A percentile compares a stretch with the other conserved stretches of the same genome.
Conservation (phyloP, 2,113 vertebrate genomes). For the Hassar affinis region DNA sequence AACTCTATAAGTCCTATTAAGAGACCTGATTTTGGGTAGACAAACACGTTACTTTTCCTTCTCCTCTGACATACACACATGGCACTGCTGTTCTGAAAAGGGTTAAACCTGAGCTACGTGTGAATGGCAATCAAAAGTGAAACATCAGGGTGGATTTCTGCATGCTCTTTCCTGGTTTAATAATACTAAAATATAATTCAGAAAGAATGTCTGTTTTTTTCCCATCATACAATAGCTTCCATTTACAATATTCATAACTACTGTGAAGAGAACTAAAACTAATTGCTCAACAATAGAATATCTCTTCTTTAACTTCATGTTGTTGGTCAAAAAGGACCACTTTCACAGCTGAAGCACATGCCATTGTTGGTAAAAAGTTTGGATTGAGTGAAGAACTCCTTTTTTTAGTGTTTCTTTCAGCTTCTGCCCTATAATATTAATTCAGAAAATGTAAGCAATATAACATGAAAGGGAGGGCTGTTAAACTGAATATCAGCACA, state of each 20-base stretch:
- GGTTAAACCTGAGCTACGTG: not conserved
- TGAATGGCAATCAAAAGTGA: not conserved
- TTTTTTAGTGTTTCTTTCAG: not conserved
- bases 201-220: not conserved
- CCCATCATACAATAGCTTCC: not conserved
- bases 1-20: slow-evolving; percentile 41
- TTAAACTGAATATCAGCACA: too few relatives aligned
- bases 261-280: not conserved
- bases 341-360: not conserved
- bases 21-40: slow-evolving; percentile 28
- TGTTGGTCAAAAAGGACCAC: not conserved
- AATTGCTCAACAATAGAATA: not conserved
- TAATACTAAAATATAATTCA: slow-evolving; percentile 4
- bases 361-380: not conserved
- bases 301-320: not conserved
- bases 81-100: not conserved
- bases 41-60: slow-evolving; percentile 18
- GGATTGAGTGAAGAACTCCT: not conserved
- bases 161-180: not conserved
- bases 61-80: slow-evolving; percentile 20
- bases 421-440: not conserved
- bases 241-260: not conserved
- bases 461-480: too few relatives aligned
- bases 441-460: not conserved
- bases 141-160: slow-evolving; percentile 1